A percentile compares a stretch with the other conserved stretches of the same genome.
Conservation (phyloP, 2,888 invertebrate species). For the Thera britannica region DNA sequence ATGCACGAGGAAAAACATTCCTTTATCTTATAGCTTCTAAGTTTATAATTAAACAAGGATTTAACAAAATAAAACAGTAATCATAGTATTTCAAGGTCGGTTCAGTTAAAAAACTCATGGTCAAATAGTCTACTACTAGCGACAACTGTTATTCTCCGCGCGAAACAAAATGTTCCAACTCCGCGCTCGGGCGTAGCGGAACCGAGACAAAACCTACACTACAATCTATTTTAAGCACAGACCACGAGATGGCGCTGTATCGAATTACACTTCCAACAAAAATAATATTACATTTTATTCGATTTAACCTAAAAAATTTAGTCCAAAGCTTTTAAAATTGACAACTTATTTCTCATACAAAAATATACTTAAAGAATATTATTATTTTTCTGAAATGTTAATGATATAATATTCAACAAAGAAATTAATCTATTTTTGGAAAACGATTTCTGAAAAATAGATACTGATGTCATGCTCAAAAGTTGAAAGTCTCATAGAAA, state of each 20-base stretch:
- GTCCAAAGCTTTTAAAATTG: no score
- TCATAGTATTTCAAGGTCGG: slow-evolving; percentile 25
- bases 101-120: slow-evolving; percentile 20
- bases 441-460: background rate
- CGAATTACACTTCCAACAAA: slow-evolving; percentile 21
- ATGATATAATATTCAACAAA: background rate
- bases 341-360: no score
- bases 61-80: slow-evolving; percentile 6
- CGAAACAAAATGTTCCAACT: slow-evolving; percentile 34
- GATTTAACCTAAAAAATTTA: background rate
- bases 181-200: slow-evolving; percentile 17
- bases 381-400: no score
- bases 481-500: background rate
- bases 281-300: slow-evolving; percentile 2
- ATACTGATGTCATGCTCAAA: background rate
- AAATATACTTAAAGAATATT: no score
- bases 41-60: slow-evolving; percentile 6
- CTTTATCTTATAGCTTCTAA: background rate
- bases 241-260: slow-evolving; percentile 48
- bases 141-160: slow-evolving; percentile 33
- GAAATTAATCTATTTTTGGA: slow-evolving; percentile 10
- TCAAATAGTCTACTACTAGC: slow-evolving; percentile 27
- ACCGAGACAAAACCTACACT: slow-evolving; percentile 15
- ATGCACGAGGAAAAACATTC: background rate
- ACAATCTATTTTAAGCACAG: slow-evolving; percentile 29